Base-by-base conservation (phyloP, 2,113 vertebrate species). In the Podarcis muralis region DNA sequence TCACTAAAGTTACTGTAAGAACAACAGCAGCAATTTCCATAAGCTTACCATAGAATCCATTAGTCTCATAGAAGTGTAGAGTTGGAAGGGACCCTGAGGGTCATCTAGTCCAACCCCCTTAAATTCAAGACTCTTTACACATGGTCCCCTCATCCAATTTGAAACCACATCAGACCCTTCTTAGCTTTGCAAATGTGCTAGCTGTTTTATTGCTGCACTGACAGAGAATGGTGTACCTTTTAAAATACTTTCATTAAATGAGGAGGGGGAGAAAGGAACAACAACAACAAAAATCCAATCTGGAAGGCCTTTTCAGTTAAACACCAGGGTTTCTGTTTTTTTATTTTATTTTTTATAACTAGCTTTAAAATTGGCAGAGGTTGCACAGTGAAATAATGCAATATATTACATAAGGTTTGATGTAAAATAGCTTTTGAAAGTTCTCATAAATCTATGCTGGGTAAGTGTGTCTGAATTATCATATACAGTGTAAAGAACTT, bases 361-460 rank as follows among this genome's bases (percentile, higher is more conserved):
- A 18, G 57, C 87, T 81, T 40, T 22, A 88, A 32, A 72, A 78
- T 35, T 15, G 4, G 1, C 59, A 12, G 40, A 20, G 85, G n/a
- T 77, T 35, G 22, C 27, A 59, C 7, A 65, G 3, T 76, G 1
- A n/a, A 69, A 40, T 25, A 8, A 27, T 35, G 22, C 2, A 76
- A 2, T 74, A 22, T n/a, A 83, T 16, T 35, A 8, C 84, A 2
- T 27, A n/a, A 0, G 53, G 4, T 9, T 79, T 43, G 65, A 25
- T 88, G 65, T 85, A 76, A 81, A 93, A 88, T 65, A 69, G 0
- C 79, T 27, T 13, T 85, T 86, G 23, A 85, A 94, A 88, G 8
- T 48, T 92, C 91, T 93, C 88, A 77, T 83, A 93, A 89, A 88
- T 68, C 80, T 25, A 66, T 88, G 78, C 66, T 3, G 62, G 85